A percentile compares a stretch with the other conserved stretches of the same genome.
Evolutionary conservation across 2,888 invertebrate species (phyloP).

Genomic region (Hetaerina titia): DNA sequence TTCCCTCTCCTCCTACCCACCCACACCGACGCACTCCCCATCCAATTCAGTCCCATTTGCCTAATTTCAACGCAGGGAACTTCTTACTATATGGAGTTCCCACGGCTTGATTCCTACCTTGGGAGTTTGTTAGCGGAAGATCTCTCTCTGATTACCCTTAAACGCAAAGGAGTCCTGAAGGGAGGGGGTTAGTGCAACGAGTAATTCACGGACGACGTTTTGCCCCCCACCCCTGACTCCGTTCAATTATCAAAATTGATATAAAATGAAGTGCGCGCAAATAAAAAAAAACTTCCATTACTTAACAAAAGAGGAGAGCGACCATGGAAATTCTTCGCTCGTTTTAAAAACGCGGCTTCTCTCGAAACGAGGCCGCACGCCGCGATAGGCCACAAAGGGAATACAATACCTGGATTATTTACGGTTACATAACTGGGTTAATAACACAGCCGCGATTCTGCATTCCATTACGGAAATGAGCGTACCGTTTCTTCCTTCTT

Average conservation of each 20-base stretch:
- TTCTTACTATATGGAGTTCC: neutral
- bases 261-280: neutral
- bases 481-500: neutral
- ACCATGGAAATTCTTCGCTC: neutral
- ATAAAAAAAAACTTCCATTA: neutral
- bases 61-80: neutral
- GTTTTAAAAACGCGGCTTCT: neutral
- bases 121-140: neutral
- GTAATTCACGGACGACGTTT: neutral
- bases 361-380: neutral
- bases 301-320: neutral
- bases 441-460: neutral
- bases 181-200: neutral
- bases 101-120: neutral
- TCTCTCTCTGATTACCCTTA: neutral
- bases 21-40: neutral
- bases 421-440: conserved; percentile 27
- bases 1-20: neutral
- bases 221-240: neutral
- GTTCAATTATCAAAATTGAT: neutral
- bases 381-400: neutral
- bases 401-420: conserved; percentile 18
- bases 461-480: conserved; percentile 35
- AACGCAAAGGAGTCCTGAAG: neutral
- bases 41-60: neutral